Percentiles rank a stretch among this genome's conserved stretches.
These are phyloP conservation scores for Microcebus jonahi DNA, from an alignment of 2,113 vertebrate genomes.

Conservation along the genomic window DNA sequence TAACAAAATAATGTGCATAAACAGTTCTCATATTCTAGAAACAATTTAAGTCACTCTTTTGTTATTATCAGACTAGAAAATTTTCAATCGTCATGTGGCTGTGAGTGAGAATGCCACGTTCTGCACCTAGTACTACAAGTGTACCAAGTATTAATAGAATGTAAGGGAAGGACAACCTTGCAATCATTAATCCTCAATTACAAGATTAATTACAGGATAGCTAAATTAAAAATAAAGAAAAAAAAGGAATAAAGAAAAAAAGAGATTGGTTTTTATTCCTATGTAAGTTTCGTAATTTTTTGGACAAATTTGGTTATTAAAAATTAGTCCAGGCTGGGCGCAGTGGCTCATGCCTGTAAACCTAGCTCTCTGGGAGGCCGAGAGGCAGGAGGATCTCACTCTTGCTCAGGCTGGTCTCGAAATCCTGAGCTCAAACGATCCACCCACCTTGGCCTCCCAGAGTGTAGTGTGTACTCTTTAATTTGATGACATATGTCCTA, in stretches of 20 bases:
- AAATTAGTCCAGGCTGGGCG: not conserved
- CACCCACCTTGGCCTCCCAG: too few relatives aligned
- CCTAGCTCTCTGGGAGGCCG: too few relatives aligned
- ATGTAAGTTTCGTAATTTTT: not conserved
- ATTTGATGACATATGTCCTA: not conserved
- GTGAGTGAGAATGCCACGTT: not conserved
- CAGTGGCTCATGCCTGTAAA: too few relatives aligned
- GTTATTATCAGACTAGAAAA: not conserved
- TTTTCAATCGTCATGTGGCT: not conserved
- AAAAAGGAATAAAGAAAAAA: not conserved
- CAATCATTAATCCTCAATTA: not conserved
- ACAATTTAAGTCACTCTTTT: constrained; percentile 19
- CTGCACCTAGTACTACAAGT: not conserved
- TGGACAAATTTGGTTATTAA: not conserved
- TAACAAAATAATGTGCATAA: constrained; percentile 1
- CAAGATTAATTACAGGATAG: not conserved
- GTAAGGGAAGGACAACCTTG: not conserved
- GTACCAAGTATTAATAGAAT: too few relatives aligned
- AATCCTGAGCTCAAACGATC: too few relatives aligned
- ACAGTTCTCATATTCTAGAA: constrained; percentile 28
- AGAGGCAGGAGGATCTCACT: too few relatives aligned
- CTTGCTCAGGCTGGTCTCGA: too few relatives aligned
- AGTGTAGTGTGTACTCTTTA: not conserved
- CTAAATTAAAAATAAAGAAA: not conserved
- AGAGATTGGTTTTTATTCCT: not conserved